phyloP scores from a whole-genome alignment of 92 coral and sea anemone genomes.

The Virgularia gustaviana region DNA sequence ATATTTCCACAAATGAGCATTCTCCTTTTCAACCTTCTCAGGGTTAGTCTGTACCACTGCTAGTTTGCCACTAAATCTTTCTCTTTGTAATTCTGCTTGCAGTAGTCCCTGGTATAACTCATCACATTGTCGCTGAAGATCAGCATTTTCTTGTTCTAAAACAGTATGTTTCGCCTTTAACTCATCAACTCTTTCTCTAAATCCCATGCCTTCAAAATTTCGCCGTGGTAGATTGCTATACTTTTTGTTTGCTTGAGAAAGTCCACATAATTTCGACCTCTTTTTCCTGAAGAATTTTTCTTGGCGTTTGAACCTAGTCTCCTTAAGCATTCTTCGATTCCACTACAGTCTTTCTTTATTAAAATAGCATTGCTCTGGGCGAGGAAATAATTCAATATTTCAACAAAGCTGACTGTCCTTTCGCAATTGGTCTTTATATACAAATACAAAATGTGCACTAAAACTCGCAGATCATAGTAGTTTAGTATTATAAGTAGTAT shows the following conservation, averaged over 20 bases:
- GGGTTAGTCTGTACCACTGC: neutral
- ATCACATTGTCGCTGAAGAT: neutral
- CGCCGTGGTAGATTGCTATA: constrained; percentile 7
- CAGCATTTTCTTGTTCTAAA: neutral
- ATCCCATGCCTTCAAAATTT: constrained; percentile 13
- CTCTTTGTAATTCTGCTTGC: constrained; percentile 4
- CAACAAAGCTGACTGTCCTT: constrained; percentile 4
- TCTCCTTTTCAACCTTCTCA: neutral
- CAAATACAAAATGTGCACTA: too few species aligned
- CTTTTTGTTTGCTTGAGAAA: constrained; percentile 12
- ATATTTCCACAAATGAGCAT: constrained; percentile 9
- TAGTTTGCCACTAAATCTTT: neutral
- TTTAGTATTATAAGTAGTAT: constrained; percentile 13
- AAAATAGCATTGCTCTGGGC: constrained; percentile 34
- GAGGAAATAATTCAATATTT: constrained; percentile 32
- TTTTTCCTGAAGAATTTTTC: constrained; percentile 4
- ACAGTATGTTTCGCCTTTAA: neutral
- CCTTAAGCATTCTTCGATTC: constrained; percentile 14
- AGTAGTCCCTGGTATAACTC: neutral
- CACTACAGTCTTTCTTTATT: constrained; percentile 11
- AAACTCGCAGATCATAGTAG: neutral
- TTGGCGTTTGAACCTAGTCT: neutral
- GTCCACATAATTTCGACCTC: neutral
- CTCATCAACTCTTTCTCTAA: neutral
- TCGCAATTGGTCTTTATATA: too few species aligned